A percentile compares a stretch with the other conserved stretches of the same genome.
Evolutionary conservation across 2,797 vertebrate genomes (phyloP).

Genomic region (Centroberyx gerrardi): DNA sequence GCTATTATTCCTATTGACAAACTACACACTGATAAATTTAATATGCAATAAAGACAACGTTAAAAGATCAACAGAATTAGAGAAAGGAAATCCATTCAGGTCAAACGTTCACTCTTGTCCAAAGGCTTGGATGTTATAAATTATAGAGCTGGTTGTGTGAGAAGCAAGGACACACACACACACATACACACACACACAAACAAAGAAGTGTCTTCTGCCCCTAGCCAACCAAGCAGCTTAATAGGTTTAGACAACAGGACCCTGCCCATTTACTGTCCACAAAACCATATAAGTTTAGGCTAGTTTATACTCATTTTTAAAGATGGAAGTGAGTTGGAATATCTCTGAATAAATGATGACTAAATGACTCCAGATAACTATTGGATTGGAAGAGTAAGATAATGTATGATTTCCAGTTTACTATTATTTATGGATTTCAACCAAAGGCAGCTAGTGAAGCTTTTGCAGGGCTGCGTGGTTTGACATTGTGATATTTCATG

Average conservation of each 20-base stretch:
- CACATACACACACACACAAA: not conserved
- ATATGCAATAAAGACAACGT: not conserved
- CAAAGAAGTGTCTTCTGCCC: not conserved
- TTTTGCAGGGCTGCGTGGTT: not conserved
- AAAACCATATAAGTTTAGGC: not conserved
- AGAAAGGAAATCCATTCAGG: too few species aligned
- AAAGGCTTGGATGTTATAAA: conserved; percentile 22
- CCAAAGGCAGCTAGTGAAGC: not conserved
- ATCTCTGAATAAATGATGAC: not conserved
- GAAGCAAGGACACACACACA: not conserved
- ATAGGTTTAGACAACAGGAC: not conserved
- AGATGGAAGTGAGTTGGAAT: not conserved
- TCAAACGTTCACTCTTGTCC: not conserved
- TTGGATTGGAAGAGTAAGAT: not conserved
- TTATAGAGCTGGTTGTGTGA: conserved; percentile 1
- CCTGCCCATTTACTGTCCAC: too few species aligned
- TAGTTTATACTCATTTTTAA: not conserved
- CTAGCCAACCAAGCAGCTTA: not conserved
- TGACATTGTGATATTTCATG: not conserved
- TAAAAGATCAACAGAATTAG: not conserved
- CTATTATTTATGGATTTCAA: not conserved
- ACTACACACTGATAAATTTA: not conserved
- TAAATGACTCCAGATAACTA: not conserved
- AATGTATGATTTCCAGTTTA: not conserved
- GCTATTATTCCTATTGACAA: not conserved